A percentile compares a stretch with the other conserved stretches of the same genome.
Evolutionary conservation across 2,113 vertebrate species (phyloP).

Genomic region (Psettodes erumei): DNA sequence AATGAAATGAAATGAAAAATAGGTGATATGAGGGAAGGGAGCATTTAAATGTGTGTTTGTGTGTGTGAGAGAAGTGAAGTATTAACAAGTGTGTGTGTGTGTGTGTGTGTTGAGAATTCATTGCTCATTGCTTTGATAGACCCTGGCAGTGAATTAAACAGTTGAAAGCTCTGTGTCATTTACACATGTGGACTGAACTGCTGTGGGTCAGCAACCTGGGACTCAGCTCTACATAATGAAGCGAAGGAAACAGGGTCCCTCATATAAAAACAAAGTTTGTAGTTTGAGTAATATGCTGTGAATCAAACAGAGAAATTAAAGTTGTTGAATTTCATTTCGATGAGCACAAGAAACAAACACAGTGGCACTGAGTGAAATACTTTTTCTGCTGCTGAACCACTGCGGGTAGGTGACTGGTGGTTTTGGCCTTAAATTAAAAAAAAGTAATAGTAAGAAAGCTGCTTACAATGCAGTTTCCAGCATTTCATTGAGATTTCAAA

Average conservation of each 20-base stretch:
- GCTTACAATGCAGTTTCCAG: constrained; percentile 38
- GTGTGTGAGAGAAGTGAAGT: too few species aligned
- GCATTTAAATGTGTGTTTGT: constrained; percentile 15
- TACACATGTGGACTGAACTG: constrained; percentile 34
- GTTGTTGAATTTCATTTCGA: constrained; percentile 21
- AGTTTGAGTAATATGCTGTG: constrained; percentile 4
- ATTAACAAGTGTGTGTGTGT: not conserved
- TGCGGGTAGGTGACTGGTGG: constrained; percentile 30
- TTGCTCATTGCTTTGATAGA: constrained; percentile 56
- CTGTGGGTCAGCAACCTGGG: constrained; percentile 55
- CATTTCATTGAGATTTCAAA: constrained; percentile 48
- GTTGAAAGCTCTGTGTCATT: constrained; percentile 50
- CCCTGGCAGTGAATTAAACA: constrained; percentile 58
- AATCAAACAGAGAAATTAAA: constrained; percentile 20
- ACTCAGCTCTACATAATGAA: constrained; percentile 39
- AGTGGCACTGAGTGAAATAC: not conserved
- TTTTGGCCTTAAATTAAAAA: constrained; percentile 54
- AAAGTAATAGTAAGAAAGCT: constrained; percentile 35
- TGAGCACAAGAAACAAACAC: not conserved
- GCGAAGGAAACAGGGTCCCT: too few species aligned
- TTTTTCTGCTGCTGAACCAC: constrained; percentile 32
- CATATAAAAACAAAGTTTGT: constrained; percentile 44
- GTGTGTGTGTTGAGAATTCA: constrained; percentile 15
- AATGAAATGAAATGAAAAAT: not conserved
- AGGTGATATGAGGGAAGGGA: constrained; percentile 5